These are phyloP conservation scores for Phyllotreta striolata DNA, from an alignment of 2,888 invertebrate genomes.

Conservation along the genomic window DNA sequence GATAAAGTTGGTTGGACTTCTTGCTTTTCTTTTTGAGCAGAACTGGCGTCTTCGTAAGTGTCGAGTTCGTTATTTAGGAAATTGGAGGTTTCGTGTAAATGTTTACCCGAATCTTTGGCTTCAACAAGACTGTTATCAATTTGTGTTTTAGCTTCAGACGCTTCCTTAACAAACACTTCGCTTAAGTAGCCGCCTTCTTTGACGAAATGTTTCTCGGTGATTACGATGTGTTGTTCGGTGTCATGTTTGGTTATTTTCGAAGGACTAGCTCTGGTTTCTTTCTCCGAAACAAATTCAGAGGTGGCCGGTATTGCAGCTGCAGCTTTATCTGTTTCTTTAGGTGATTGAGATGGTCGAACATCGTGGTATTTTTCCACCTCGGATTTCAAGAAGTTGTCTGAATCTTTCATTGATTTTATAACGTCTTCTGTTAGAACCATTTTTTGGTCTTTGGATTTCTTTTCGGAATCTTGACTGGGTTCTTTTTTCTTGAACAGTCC, in stretches of 20 bases:
- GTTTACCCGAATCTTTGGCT: conserved; percentile 20
- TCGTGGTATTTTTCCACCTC: conserved; percentile 37
- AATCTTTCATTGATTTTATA: conserved; percentile 29
- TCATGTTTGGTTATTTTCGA: conserved; percentile 24
- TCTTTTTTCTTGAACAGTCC: conserved; percentile 51
- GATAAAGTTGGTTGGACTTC: conserved; percentile 37
- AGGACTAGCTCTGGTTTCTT: conserved; percentile 16
- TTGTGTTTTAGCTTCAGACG: conserved; percentile 5
- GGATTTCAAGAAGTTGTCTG: conserved; percentile 36
- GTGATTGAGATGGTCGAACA: conserved; percentile 11
- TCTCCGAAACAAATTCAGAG: conserved; percentile 14
- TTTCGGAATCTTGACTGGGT: conserved; percentile 36
- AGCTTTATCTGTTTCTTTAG: no score
- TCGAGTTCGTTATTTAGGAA: conserved; percentile 43
- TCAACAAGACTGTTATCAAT: background rate
- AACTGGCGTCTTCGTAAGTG: conserved; percentile 37
- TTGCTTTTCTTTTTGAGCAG: conserved; percentile 20
- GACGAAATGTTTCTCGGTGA: conserved; percentile 37
- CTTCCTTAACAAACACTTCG: conserved; percentile 29
- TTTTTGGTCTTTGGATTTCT: conserved; percentile 10
- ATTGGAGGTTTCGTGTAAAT: conserved; percentile 42
- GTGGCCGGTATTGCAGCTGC: background rate
- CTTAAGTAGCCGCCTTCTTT: conserved; percentile 36
- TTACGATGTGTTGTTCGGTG: conserved; percentile 27
- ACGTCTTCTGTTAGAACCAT: conserved; percentile 3